Base-by-base conservation (phyloP, 2,797 vertebrate species). In the Rhinatrema bivittatum region DNA sequence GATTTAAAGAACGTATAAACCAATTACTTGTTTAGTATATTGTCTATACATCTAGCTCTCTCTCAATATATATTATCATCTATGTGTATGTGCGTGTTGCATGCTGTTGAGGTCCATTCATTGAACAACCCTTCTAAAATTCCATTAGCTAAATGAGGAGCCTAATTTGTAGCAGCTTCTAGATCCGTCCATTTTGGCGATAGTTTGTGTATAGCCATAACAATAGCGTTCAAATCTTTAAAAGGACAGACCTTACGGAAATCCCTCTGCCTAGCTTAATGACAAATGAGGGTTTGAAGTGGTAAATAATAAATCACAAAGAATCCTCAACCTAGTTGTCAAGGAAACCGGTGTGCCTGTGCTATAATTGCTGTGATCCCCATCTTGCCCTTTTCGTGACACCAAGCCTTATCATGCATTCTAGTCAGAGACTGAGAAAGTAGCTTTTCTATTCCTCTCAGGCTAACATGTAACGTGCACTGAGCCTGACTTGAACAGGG, bases 231-330 rank as follows among this genome's bases (percentile, higher is more conserved):
- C 50, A 68, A 36, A 65, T 61, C 31, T 45, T 53, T 56, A 67
- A 60, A n/a, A 62, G 56, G 55, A 64, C 34, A 26, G 36, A 47
- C 40, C 71, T 60, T 67, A 62, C 49, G 63, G 65, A 76, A 74
- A 74, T 69, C 49, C 48, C 40, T 55, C 29, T 51, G 42, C 57
- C 65, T 86, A 89, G 90, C 87, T 87, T 87, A 88, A 86, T 75
- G 69, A 79, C 61, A 70, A 78, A 66, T 32, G 53, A 79, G 70
- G 65, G 79, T 83, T 67, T 77, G 68, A 79, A 78, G 75, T 67
- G 65, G 74, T 85, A 84, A 81, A 88, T 88, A 83, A 85, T 82
- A 87, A 82, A 86, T 83, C 65, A 82, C 78, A 86, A 78, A 73
- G 75, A 84, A 88, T 81, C 72, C 75, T 70, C 76, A 58, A 73